Base-by-base conservation (phyloP, 1,140 invertebrate species). In the Gryllus bimaculatus region DNA sequence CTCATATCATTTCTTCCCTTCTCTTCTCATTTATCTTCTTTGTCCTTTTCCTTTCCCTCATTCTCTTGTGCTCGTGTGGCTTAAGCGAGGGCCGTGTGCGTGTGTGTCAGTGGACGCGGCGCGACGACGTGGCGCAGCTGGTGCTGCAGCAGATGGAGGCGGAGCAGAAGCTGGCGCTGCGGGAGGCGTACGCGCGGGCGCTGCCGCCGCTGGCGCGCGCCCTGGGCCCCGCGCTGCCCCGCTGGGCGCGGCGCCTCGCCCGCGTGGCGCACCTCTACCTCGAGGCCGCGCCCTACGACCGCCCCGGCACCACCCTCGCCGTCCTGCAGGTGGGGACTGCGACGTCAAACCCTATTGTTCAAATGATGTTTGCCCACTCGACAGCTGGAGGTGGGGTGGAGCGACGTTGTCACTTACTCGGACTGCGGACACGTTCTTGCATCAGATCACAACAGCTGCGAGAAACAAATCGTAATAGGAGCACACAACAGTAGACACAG, bases 141-240 rank as follows among this genome's bases (percentile, higher is more conserved):
- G 79, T 87, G 26, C 77, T 87, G 75, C 82, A 82, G 18, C 85
- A 85, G 73, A 87, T 87, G 85, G 84, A 86, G 81, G 82, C 83
- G 49, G 86, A 87, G 81, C 82, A 80, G 74, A 83, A 86, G 79
- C 79, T 81, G 18, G 82, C 85, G 81, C 76, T 84, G 21, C 82
- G 85, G 39, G 80, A 82, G 77, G 82, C 82, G 12, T 87, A 87
- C 78, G 85, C 86, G 82, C 78, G 79, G 20, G 84, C 84, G 80
- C 83, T 87, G 78, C 83, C 84, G 48, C 82, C 83, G 82, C 79
- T 87, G 39, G 80, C 86, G 48, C 73, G n/a, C 10, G 20, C 78
- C 20, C 18, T 73, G 12, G 54, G 78, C 8, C 47, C 74, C 20
- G 48, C n/a, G 15, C n/a, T 73, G 20, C 47, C 39, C 5, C 78